phyloP scores from a whole-genome alignment of 2,797 vertebrate species.

The Argya squamiceps region DNA sequence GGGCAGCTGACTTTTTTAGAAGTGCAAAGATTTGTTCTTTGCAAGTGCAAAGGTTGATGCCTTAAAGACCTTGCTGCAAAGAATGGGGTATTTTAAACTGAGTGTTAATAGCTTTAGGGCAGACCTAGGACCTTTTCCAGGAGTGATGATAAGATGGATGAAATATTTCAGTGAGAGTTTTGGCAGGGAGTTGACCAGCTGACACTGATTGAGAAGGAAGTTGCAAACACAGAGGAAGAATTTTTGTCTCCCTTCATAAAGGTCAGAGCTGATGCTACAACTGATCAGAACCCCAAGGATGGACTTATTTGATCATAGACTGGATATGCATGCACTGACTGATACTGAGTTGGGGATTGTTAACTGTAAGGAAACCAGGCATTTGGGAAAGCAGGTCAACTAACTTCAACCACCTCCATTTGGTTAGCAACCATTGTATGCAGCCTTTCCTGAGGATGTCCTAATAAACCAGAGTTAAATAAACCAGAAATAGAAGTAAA shows the following conservation, averaged over 20 bases:
- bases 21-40: background rate
- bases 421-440: background rate
- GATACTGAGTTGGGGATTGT: background rate
- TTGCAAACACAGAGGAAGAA: fast-evolving
- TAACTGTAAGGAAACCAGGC: background rate
- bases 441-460: background rate
- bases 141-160: background rate
- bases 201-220: background rate
- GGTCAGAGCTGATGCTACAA: background rate
- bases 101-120: background rate
- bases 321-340: background rate
- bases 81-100: background rate
- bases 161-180: background rate
- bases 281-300: background rate
- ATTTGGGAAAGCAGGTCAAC: background rate
- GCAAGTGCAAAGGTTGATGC: background rate
- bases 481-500: background rate
- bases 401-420: background rate
- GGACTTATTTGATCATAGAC: background rate
- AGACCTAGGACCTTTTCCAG: background rate
- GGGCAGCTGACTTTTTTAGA: background rate
- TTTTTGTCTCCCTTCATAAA: background rate
- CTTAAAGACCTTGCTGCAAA: background rate
- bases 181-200: background rate
- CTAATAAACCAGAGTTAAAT: background rate